These are phyloP conservation scores for Chrysomela aeneicollis DNA, from an alignment of 2,888 invertebrate genomes.

Conservation along the genomic window DNA sequence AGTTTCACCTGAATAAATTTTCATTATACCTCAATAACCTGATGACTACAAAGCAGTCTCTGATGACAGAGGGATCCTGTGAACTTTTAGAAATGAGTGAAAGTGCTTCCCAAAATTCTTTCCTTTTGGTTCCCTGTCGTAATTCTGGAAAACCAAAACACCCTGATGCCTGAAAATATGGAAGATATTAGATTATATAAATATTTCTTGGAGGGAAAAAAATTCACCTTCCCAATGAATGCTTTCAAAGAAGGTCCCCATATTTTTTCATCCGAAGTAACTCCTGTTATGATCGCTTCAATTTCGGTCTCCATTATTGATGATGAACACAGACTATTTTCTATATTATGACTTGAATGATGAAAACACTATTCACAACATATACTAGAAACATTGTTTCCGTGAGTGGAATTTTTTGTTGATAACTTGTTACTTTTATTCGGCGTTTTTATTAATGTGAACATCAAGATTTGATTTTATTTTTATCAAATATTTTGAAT, in stretches of 20 bases:
- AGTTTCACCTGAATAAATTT: background rate
- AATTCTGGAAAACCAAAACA: conserved; percentile 65
- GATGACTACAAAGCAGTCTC: conserved; percentile 68
- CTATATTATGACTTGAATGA: too few relatives aligned
- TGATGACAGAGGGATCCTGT: conserved; percentile 61
- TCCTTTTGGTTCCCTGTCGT: conserved; percentile 62
- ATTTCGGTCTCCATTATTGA: conserved; percentile 2
- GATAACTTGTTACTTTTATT: too few relatives aligned
- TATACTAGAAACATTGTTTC: too few relatives aligned
- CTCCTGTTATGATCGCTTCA: conserved; percentile 8
- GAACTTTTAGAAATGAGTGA: conserved; percentile 67
- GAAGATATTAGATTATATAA: background rate
- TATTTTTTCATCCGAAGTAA: background rate
- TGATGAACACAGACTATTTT: too few relatives aligned
- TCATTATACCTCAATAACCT: conserved; percentile 70
- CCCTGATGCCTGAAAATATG: conserved; percentile 63
- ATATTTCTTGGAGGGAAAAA: too few relatives aligned
- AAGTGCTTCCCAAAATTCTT: conserved; percentile 69
- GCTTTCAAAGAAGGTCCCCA: background rate
- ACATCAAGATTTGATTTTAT: too few relatives aligned
- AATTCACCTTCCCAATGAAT: conserved; percentile 17
- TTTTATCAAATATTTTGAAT: too few relatives aligned
- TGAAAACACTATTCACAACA: too few relatives aligned
- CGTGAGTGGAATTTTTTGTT: too few relatives aligned
- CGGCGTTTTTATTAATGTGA: too few relatives aligned